Conservation (phyloP, 2,113 vertebrate genomes). For the Atlantisia rogersi region DNA sequence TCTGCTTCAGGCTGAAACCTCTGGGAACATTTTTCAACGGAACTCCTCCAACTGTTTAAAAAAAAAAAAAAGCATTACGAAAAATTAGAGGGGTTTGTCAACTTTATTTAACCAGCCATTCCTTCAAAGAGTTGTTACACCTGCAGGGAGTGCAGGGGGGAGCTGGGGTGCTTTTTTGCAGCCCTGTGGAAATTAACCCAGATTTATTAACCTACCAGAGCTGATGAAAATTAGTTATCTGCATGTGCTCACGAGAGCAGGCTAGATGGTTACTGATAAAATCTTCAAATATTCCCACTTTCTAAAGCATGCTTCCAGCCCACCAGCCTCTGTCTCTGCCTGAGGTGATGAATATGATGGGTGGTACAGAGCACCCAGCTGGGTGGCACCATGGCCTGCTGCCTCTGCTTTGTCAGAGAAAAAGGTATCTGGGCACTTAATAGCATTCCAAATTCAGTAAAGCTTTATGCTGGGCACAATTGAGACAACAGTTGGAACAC, state of each 20-base stretch:
- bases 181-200: neutral
- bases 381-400: neutral
- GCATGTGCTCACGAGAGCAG: neutral
- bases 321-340: neutral
- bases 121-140: constrained; percentile 11
- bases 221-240: neutral
- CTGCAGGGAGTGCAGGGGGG: neutral
- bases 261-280: constrained; percentile 9
- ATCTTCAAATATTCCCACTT: neutral
- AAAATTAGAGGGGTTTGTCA: constrained; percentile 28
- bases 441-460: neutral
- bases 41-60: neutral
- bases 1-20: constrained; percentile 16
- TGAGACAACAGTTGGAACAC: neutral
- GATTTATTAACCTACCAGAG: neutral
- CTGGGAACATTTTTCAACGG: constrained; percentile 1
- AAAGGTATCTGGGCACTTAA: neutral
- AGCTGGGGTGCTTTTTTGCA: neutral
- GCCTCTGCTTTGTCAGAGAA: neutral
- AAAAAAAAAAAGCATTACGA: neutral
- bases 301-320: neutral
- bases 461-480: neutral
- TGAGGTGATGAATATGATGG: neutral
- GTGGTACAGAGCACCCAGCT: neutral
- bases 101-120: neutral